phyloP scores from a whole-genome alignment of 2,113 vertebrate species.

The Mola mola region DNA sequence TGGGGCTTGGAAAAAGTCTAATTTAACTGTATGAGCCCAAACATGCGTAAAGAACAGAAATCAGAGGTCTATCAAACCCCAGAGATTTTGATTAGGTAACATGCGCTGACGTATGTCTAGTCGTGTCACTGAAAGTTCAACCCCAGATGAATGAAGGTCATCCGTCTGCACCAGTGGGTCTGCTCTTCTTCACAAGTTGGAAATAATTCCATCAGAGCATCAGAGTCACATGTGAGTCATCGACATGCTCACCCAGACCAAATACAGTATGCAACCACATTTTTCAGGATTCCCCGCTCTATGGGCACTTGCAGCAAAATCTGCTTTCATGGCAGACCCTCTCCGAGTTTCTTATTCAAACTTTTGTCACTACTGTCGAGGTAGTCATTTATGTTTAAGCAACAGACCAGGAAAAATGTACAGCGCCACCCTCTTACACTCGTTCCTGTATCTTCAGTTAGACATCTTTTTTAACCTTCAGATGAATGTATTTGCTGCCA shows the following conservation, averaged over 20 bases:
- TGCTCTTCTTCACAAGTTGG: conserved; percentile 31
- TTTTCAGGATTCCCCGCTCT: conserved; percentile 15
- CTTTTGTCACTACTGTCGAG: conserved; percentile 39
- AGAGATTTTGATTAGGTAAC: conserved; percentile 15
- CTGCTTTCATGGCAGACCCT: conserved; percentile 9
- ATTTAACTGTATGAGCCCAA: too few relatives aligned
- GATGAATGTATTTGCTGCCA: conserved; percentile 37
- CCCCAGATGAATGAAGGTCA: conserved; percentile 46
- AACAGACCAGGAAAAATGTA: conserved; percentile 41
- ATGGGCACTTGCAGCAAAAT: conserved; percentile 3
- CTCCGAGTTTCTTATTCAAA: conserved; percentile 24
- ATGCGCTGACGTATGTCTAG: conserved; percentile 15
- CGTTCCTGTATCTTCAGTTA: conserved; percentile 14
- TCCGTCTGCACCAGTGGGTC: conserved; percentile 55
- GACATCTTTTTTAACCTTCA: conserved; percentile 53
- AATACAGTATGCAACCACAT: neutral
- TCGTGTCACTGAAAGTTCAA: conserved; percentile 44
- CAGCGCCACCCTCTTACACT: conserved; percentile 14
- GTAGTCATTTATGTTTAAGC: conserved; percentile 46
- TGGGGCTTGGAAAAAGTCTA: too few relatives aligned
- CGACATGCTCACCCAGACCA: conserved; percentile 7
- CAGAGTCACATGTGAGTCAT: conserved; percentile 32
- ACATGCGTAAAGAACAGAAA: too few relatives aligned
- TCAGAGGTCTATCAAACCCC: neutral
- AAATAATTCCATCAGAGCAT: conserved; percentile 23